Base-by-base conservation (phyloP, 2,797 vertebrate genomes). In the Enteromius afrohamiltoni region DNA sequence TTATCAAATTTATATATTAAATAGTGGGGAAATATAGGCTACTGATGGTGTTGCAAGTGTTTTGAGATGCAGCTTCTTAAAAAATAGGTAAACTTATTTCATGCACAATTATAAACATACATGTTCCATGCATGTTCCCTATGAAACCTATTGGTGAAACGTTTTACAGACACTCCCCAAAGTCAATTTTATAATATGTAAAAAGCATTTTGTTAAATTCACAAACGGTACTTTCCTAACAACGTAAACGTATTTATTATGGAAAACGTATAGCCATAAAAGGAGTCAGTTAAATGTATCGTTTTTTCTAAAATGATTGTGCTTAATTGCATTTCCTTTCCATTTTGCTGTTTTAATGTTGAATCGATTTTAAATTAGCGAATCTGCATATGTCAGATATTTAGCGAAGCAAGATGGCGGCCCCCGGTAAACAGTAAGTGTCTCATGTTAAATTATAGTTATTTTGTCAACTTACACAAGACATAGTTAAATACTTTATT, bases 391-490 rank as follows among this genome's bases (percentile, higher is more conserved):
- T 8, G 1, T 8, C n/a, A 67, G 62, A 19, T 79, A 47, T 55
- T 29, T 21, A 26, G 11, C 21, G 16, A 77, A 34, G 53, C 79
- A 95, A 95, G 90, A 97, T 97, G 97, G 96, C 97, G 93, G 91
- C 90, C 79, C 94, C 96, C 88, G 92, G 95, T 67, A 97, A 96
- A 93, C 95, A 96, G 96, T 97, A 89, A 96, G 96, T 95, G 88
- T 0, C n/a, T 10, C 34, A 19, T n/a, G 29, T 11, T 47, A 67
- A 60, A 1, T 47, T 58, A 11, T 2, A 47, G 7, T 49, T 2
- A 21, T n/a, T 83, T 79, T 77, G 8, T 6, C 14, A 11, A 6
- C 0, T 69, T 14, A 67, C 31, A 29, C 34, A n/a, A 67, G 6
- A 47, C 10, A 16, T 14, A 21, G 34, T 14, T 29, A 5, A 19